Conservation (phyloP, 2,113 vertebrate genomes). For the Callipepla squamata region DNA sequence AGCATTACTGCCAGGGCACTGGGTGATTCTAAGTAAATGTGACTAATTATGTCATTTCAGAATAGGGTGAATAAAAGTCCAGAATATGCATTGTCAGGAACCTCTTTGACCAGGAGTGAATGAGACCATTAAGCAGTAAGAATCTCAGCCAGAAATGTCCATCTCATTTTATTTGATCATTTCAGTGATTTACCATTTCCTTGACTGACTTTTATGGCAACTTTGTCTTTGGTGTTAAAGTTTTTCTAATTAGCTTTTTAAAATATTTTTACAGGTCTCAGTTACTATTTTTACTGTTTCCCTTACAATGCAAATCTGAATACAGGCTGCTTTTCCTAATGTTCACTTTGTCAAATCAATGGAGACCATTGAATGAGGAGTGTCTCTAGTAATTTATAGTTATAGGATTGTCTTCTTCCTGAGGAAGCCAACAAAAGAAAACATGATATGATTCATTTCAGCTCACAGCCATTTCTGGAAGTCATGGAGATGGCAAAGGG, state of each 20-base stretch:
- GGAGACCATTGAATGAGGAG: background rate
- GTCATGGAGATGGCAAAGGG: background rate
- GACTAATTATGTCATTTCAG: background rate
- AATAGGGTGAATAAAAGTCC: background rate
- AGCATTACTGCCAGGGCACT: background rate
- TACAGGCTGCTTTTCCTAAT: background rate
- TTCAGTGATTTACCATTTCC: conserved; percentile 51
- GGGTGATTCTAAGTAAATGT: background rate
- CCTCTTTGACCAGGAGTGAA: background rate
- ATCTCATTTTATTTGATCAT: conserved; percentile 33
- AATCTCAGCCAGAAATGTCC: conserved; percentile 28
- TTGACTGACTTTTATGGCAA: conserved; percentile 22
- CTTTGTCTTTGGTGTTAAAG: background rate
- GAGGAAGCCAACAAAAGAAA: background rate
- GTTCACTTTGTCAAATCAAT: background rate
- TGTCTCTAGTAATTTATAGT: background rate
- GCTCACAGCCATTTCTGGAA: background rate
- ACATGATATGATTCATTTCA: background rate
- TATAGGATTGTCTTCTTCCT: background rate
- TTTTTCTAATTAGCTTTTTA: background rate
- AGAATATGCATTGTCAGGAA: background rate
- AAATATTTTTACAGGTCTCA: background rate
- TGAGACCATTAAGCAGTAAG: conserved; percentile 1
- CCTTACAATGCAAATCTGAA: background rate
- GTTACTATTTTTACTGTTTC: background rate